Percentiles rank a stretch among this genome's conserved stretches.
Conservation (phyloP, 2,797 vertebrate species). For the Lepilemur ruficaudatus region DNA sequence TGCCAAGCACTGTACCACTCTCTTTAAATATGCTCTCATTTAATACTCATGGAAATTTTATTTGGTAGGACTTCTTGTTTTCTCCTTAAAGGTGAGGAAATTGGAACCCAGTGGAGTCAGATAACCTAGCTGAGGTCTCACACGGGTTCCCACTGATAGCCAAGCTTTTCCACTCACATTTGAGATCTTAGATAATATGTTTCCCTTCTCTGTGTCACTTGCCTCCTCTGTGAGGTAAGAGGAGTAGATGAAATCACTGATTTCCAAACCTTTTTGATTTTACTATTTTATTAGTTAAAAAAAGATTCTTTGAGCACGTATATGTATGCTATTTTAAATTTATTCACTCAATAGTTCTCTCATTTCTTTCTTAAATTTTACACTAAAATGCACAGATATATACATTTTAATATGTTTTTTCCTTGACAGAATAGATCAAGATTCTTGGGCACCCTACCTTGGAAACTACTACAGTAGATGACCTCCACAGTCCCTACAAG, state of each 20-base stretch:
- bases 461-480: background rate
- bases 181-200: background rate
- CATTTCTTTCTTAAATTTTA: background rate
- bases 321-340: background rate
- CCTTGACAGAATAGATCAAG: background rate
- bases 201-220: background rate
- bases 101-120: background rate
- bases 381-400: background rate
- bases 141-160: background rate
- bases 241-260: background rate
- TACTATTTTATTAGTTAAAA: background rate
- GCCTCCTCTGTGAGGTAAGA: background rate
- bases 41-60: background rate
- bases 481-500: background rate
- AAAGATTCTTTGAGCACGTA: background rate
- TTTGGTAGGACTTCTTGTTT: background rate
- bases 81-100: background rate
- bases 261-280: background rate
- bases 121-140: background rate
- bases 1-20: background rate
- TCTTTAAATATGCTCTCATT: background rate
- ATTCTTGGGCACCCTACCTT: background rate
- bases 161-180: background rate
- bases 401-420: background rate
- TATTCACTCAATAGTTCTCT: background rate